Evolutionary conservation across 2,888 invertebrate species (phyloP), one percentile per base, ranked within the genome.

Genomic region (Plutella xylostella): DNA sequence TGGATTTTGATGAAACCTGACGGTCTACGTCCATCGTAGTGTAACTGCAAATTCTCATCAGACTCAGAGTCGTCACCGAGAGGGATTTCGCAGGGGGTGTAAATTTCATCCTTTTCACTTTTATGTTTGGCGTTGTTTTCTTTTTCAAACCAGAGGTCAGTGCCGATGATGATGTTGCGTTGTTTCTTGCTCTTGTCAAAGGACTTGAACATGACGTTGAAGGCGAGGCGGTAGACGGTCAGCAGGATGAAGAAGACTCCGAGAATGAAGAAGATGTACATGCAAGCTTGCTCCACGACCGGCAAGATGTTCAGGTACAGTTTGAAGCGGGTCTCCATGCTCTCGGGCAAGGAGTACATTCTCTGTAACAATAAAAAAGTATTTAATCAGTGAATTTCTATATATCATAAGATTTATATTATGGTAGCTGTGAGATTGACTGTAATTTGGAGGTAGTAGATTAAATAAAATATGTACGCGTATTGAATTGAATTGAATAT

Each of bases 261-360:
- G 0, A 87, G 85, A 0, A 80, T 52, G 34, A 88, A 65, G 50
- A 89, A 80, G 0, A 82, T 41, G 58, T 89, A 90, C 71, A 86
- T 87, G 0, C 82, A 60, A 0, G 68, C 70, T 46, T 78, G 72
- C 63, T 91, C 89, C 0, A 88, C 79, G 0, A 86, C 56, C 0
- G 94, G 93, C 3, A 92, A 63, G 4, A 91, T 83, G 61, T 91
- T 90, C 4, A 94, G 70, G 65, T 94, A 93, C 11, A 94, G 67
- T 50, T 86, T 85, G 73, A 93, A 93, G 19, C 89, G 87, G 21
- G 84, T 74, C 45, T 85, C 82, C 55, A 94, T 65, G 0, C 68
- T 63, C 1, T 86, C 74, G 0, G 93, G 90, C 2, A 94, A 77
- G 3, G 84, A 72, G 56, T 87, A 84, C 89, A 94, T 87, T 60